These are phyloP conservation scores for Agriopis aurantiaria DNA, from an alignment of 2,888 invertebrate species.

Conservation along the genomic window DNA sequence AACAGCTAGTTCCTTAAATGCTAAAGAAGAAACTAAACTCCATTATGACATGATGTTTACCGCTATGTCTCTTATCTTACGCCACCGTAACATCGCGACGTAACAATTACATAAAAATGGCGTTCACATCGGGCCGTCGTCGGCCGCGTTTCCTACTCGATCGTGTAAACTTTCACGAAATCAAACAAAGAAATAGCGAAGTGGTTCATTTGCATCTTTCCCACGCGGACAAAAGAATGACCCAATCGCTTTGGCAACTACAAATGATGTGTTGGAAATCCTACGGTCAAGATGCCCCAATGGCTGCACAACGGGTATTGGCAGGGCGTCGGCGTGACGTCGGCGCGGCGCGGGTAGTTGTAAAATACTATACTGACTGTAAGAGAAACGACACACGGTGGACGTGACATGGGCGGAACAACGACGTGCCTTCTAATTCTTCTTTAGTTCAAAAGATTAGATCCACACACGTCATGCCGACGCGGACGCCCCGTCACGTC, in stretches of 20 bases:
- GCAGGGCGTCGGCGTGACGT: not conserved
- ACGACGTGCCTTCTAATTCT: too few species aligned
- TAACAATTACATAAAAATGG: constrained; percentile 86
- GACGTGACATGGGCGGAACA: too few species aligned
- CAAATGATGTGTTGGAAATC: constrained; percentile 81
- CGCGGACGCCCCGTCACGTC: too few species aligned
- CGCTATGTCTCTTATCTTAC: constrained; percentile 56
- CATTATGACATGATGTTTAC: not conserved
- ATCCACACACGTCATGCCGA: not conserved
- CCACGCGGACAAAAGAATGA: constrained; percentile 85
- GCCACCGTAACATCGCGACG: constrained; percentile 69
- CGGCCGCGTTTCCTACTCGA: constrained; percentile 83
- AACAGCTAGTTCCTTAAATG: too few species aligned
- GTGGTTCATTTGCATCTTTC: constrained; percentile 85
- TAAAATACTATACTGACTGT: constrained; percentile 26
- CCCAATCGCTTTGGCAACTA: constrained; percentile 84
- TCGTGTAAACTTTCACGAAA: constrained; percentile 87
- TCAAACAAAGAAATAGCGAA: constrained; percentile 86
- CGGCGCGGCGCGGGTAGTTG: constrained; percentile 11
- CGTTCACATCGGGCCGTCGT: constrained; percentile 82
- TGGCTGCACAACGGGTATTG: not conserved
- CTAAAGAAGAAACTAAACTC: not conserved
- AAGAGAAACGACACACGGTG: too few species aligned
- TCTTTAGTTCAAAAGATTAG: too few species aligned
- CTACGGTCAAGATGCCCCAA: constrained; percentile 72